Percentiles rank a stretch among this genome's conserved stretches.
phyloP scores from a whole-genome alignment of 2,888 invertebrate genomes.

The Hirtodrosophila duncani region DNA sequence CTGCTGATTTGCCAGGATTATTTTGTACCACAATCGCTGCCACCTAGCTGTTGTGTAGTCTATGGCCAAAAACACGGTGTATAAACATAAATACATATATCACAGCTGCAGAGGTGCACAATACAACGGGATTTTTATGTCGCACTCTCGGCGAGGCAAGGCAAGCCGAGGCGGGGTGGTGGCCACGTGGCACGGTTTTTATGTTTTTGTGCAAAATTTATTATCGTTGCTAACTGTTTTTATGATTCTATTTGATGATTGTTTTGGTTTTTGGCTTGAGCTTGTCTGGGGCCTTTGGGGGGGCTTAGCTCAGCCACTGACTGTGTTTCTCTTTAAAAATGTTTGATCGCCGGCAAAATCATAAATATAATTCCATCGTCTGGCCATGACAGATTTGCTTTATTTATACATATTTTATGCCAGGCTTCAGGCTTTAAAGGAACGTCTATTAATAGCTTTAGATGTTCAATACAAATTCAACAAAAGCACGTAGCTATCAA shows the following conservation, averaged over 20 bases:
- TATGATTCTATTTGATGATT: slow-evolving; percentile 71
- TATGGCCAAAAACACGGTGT: slow-evolving; percentile 17
- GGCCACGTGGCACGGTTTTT: slow-evolving; percentile 53
- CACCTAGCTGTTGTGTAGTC: slow-evolving; percentile 30
- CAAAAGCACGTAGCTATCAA: slow-evolving; percentile 49
- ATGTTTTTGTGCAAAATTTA: slow-evolving; percentile 62
- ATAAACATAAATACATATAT: slow-evolving; percentile 11
- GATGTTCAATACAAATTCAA: slow-evolving; percentile 33
- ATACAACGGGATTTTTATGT: slow-evolving; percentile 53
- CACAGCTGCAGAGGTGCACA: slow-evolving; percentile 27
- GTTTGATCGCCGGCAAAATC: slow-evolving; percentile 33
- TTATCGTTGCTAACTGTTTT: slow-evolving; percentile 68
- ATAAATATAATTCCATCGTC: slow-evolving; percentile 52
- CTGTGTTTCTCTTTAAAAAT: slow-evolving; percentile 15
- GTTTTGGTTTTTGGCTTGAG: slow-evolving; percentile 56
- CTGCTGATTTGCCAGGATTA: slow-evolving; percentile 62
- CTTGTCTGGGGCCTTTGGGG: slow-evolving; percentile 1
- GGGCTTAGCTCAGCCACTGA: slow-evolving; percentile 14
- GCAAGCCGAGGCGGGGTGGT: neutral
- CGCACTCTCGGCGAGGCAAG: no score
- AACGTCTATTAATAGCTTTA: slow-evolving; percentile 26
- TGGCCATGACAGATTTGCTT: slow-evolving; percentile 38
- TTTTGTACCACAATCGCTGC: slow-evolving; percentile 6
- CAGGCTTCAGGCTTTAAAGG: slow-evolving; percentile 32
- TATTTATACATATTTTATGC: slow-evolving; percentile 18